These are phyloP conservation scores for Palythoa grandis DNA, from an alignment of 92 coral and sea anemone species.

Conservation along the genomic window DNA sequence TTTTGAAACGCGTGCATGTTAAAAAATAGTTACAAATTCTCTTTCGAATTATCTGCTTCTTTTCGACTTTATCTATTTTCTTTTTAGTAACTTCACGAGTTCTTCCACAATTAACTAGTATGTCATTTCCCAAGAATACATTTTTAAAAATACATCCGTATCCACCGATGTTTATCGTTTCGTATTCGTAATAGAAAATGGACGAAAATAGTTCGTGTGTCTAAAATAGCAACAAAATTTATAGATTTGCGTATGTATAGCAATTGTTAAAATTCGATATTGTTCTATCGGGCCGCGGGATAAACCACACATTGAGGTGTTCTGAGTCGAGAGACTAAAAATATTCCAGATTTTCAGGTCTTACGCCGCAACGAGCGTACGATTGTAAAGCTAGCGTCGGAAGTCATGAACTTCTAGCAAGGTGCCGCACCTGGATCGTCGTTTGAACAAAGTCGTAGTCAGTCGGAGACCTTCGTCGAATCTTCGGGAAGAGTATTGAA, in stretches of 20 bases:
- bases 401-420: neutral
- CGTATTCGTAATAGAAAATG: neutral
- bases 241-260: neutral
- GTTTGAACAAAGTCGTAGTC: conserved; percentile 9
- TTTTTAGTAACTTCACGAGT: no score
- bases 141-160: neutral
- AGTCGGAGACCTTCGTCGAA: conserved; percentile 8
- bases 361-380: neutral
- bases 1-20: no score
- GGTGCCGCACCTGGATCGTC: neutral
- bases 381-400: neutral
- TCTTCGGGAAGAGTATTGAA: conserved; percentile 13
- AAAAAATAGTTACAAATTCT: no score
- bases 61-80: no score
- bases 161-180: neutral
- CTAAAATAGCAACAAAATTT: neutral
- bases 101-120: no score
- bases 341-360: neutral
- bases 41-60: no score
- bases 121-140: neutral
- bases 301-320: neutral
- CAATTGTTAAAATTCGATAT: neutral
- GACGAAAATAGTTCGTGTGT: neutral
- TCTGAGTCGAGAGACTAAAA: neutral
- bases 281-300: neutral